Percentiles rank a stretch among this genome's conserved stretches.
Conservation (phyloP, 2,888 invertebrate genomes). For the Craniophora ligustri region DNA sequence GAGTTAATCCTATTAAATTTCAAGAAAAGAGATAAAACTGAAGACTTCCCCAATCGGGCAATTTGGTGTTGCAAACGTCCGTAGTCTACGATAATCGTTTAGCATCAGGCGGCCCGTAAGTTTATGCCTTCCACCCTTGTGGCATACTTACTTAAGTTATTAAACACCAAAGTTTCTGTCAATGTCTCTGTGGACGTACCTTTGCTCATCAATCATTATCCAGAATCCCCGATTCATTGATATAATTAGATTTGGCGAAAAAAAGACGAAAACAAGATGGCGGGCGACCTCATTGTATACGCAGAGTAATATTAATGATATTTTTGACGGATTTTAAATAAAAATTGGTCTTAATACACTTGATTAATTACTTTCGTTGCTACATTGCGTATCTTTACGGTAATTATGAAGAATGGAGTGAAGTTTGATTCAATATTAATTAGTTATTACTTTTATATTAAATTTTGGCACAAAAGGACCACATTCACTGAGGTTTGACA, state of each 20-base stretch:
- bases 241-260: constrained; percentile 71
- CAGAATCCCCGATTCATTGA: constrained; percentile 72
- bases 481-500: not conserved
- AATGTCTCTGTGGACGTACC: constrained; percentile 17
- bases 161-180: not conserved
- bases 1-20: too few species aligned
- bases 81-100: too few species aligned
- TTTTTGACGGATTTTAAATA: constrained; percentile 46
- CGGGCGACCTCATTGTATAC: constrained; percentile 35
- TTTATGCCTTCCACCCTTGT: too few species aligned
- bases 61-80: too few species aligned
- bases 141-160: too few species aligned
- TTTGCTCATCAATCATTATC: constrained; percentile 73
- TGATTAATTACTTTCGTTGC: constrained; percentile 47
- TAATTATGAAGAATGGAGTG: constrained; percentile 41
- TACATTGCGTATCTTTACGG: constrained; percentile 45
- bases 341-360: constrained; percentile 33
- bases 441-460: constrained; percentile 44
- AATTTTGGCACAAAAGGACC: constrained; percentile 12
- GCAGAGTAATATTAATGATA: constrained; percentile 52
- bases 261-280: constrained; percentile 38
- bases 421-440: constrained; percentile 26
- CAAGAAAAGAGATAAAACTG: too few species aligned
- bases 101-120: too few species aligned
- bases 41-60: too few species aligned